Base-by-base conservation (phyloP, 2,888 invertebrate species). In the Tiliacea aurago region DNA sequence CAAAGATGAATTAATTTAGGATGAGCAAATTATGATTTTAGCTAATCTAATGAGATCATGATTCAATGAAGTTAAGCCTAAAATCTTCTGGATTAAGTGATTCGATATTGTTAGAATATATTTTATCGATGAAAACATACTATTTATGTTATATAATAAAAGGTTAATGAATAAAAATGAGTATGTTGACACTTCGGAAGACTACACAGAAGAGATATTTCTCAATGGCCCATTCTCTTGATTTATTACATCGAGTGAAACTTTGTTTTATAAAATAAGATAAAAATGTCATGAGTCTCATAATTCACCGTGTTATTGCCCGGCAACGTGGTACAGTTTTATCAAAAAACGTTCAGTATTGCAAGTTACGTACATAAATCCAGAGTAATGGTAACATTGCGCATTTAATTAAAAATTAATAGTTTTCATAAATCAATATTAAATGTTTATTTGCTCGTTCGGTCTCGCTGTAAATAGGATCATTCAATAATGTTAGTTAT, bases 391-490 rank as follows among this genome's bases (percentile, higher is more conserved):
- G 81, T 81, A 80, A 73, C 86, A 89, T 88, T 86, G 83, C 79
- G 75, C 73, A 77, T 84, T 82, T 90, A 90, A 92, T 92, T 91
- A 91, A 92, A 91, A 89, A 83, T 80, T 89, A 88, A 91, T 90
- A 84, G 88, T 84, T 85, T 84, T 75, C 80, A 92, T 92, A 90
- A 92, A 92, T 91, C 90, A 92, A 86, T 87, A 78, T 78, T 56
- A 87, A 86, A 86, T 88, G 85, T 87, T 86, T 86, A 87, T 84
- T 83, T 79, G 76, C 56, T 68, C 76, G 81, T 80, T 79, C 68
- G 74, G 68, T 73, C 75, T 82, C 77, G 73, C 73, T 83, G 81
- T 81, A 88, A 91, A 91, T 88, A 89, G 85, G 79, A 88, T 86
- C 86, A 88, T 88, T 89, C 86, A 87, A 84, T 89, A 87, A 87